Evolutionary conservation across 2,888 invertebrate species (phyloP), one percentile per base, ranked within the genome.

Genomic region (Iphiclides podalirius): DNA sequence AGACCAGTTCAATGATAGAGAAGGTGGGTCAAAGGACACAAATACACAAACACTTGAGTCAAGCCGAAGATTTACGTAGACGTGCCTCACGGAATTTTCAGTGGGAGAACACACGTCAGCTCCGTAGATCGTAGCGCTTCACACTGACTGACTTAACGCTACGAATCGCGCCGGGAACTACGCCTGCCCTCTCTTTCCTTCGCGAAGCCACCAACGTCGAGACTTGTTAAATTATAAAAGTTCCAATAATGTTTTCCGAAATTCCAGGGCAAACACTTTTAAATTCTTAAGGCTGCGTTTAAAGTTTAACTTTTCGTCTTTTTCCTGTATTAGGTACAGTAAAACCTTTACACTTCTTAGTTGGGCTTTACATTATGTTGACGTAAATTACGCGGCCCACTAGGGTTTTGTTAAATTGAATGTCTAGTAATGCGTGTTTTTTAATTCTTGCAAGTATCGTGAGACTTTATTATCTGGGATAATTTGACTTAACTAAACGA

Each of bases 61-160:
- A 45, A 40, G n/a, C n/a, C n/a, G n/a, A n/a, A n/a, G 50, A 50
- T 35, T 36, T 51, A 51, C 50, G 50, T 45, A 36, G 40, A 41
- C 15, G 36, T 36, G 17, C 20, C 14, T 15, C 12, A 8, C 9
- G 9, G 26, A n/a, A 13, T 40, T 35, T 28, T 44, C 13, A 26
- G 2, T 12, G 14, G 40, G 14, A 23, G 12, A 28, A 3, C 36
- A 15, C 39, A 37, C 50, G 50, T 45, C 50, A 6, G 9, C 15
- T 15, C 15, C 17, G 12, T 28, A 6, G 20, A 13, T 6, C 15
- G 40, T 31, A 33, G 34, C 31, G 37, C 20, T 31, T 28, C 33
- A 33, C 31, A 51, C 50, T 51, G 45, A 13, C 40, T 35, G 40
- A n/a, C n/a, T n/a, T n/a, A 33, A 11, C 13, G n/a, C 11, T 39